A percentile compares a stretch with the other conserved stretches of the same genome.
phyloP scores from a whole-genome alignment of 2,797 vertebrate genomes.

The Muscicapa comitata region DNA sequence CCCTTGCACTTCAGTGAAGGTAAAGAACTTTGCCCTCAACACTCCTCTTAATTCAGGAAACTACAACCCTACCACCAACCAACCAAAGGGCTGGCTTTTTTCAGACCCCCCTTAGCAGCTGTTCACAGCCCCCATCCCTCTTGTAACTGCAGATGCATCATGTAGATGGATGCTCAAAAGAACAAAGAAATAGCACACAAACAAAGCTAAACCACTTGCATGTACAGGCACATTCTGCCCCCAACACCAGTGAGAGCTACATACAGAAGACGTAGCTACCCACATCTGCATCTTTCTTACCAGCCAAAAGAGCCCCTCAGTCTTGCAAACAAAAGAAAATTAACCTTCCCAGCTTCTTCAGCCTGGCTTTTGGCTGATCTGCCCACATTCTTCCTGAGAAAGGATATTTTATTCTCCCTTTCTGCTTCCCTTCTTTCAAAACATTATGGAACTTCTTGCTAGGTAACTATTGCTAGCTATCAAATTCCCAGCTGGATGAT shows the following conservation, averaged over 20 bases:
- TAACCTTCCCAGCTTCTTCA: not conserved
- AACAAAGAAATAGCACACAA: not conserved
- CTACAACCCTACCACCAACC: not conserved
- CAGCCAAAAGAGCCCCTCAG: not conserved
- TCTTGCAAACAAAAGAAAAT: not conserved
- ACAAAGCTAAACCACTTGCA: not conserved
- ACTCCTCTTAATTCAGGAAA: not conserved
- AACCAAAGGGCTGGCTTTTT: not conserved
- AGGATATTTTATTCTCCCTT: not conserved
- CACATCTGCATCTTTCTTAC: not conserved
- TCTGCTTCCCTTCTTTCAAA: not conserved
- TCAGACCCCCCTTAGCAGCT: rapidly evolving
- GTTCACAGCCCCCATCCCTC: not conserved
- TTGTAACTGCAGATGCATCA: not conserved
- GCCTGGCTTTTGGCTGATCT: not conserved
- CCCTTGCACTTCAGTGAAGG: not conserved
- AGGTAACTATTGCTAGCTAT: not conserved
- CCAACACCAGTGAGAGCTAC: not conserved
- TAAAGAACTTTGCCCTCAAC: not conserved
- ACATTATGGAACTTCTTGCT: not conserved
- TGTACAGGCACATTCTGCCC: not conserved
- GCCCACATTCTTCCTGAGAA: not conserved
- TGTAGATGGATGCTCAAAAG: rapidly evolving
- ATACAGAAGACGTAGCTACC: not conserved
- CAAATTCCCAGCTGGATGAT: not conserved